Percentiles rank a stretch among this genome's conserved stretches.
These are phyloP conservation scores for Falco punctatus DNA, from an alignment of 2,113 vertebrate genomes.

Conservation along the genomic window DNA sequence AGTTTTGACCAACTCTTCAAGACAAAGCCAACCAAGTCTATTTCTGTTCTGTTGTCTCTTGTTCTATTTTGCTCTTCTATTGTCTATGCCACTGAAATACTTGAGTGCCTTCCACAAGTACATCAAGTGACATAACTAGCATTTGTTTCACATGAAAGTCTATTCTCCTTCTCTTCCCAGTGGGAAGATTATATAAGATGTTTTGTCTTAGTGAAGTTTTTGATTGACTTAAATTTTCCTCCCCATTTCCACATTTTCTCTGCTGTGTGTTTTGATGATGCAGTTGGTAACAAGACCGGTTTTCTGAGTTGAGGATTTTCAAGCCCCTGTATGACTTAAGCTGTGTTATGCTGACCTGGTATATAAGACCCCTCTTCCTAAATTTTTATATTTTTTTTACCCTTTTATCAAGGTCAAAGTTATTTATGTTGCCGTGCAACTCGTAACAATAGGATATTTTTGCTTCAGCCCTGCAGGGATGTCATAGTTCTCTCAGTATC, in stretches of 20 bases:
- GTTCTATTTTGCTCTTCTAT: constrained; percentile 38
- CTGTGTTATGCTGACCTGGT: background rate
- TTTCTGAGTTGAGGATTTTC: background rate
- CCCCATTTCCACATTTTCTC: constrained; percentile 4
- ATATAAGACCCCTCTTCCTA: background rate
- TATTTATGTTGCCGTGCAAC: constrained; percentile 47
- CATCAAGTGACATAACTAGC: constrained; percentile 25
- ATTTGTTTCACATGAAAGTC: constrained; percentile 21
- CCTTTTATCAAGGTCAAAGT: constrained; percentile 39
- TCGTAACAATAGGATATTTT: constrained; percentile 43
- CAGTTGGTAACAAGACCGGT: background rate
- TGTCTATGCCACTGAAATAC: constrained; percentile 35
- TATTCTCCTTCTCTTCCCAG: constrained; percentile 52
- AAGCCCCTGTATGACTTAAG: background rate
- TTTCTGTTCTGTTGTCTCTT: constrained; percentile 20
- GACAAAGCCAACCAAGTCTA: constrained; percentile 4
- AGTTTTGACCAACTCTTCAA: constrained; percentile 26
- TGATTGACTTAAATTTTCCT: constrained; percentile 48
- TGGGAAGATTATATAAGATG: constrained; percentile 62
- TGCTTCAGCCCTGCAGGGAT: constrained; percentile 43
- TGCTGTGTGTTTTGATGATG: background rate
- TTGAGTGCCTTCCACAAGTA: constrained; percentile 52
- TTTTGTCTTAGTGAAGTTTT: constrained; percentile 57
- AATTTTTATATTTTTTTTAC: constrained; percentile 27
- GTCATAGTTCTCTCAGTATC: constrained; percentile 31